Evolutionary conservation across 2,888 invertebrate genomes (phyloP).

Genomic region (Thyatira batis): DNA sequence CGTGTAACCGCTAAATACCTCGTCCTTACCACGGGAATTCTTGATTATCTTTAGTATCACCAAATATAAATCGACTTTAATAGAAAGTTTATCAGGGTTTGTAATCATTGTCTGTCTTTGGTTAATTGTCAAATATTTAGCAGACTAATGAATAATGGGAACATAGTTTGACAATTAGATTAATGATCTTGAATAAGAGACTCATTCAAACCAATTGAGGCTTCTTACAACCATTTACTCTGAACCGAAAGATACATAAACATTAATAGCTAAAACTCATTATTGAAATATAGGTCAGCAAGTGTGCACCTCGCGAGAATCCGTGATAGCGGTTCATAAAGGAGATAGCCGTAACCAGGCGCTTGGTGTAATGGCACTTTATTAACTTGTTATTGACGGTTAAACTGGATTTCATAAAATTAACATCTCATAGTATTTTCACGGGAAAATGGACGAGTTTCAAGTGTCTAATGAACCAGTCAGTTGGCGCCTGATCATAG

Average conservation of each 20-base stretch:
- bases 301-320: background rate
- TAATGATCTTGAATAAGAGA: too few species aligned
- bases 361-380: background rate
- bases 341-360: background rate
- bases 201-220: too few species aligned
- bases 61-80: too few species aligned
- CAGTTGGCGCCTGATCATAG: background rate
- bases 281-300: background rate
- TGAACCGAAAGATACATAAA: too few species aligned
- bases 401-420: conserved; percentile 9
- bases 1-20: conserved; percentile 15
- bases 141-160: background rate
- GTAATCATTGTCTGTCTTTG: too few species aligned
- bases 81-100: too few species aligned
- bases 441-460: background rate
- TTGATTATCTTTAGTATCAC: too few species aligned
- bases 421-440: conserved; percentile 5
- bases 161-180: background rate
- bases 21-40: background rate
- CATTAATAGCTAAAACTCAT: background rate
- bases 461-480: background rate
- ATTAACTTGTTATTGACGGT: conserved; percentile 2
- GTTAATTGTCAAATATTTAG: too few species aligned
- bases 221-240: too few species aligned
- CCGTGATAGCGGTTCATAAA: background rate